These are phyloP conservation scores for Sarcophaga variegata DNA, from an alignment of 2,888 invertebrate species.

Conservation along the genomic window DNA sequence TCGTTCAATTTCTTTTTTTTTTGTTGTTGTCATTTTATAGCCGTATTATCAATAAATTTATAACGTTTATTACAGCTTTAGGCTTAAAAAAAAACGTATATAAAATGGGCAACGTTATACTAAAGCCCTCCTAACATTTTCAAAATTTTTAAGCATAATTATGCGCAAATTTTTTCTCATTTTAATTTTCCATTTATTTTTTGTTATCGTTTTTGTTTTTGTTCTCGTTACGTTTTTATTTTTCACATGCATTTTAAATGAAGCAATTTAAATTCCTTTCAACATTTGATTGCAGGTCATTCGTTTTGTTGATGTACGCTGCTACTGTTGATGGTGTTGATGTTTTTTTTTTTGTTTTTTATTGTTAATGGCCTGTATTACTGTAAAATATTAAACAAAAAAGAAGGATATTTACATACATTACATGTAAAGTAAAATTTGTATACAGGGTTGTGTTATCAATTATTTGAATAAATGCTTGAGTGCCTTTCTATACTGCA, in stretches of 20 bases:
- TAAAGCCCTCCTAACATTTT: conserved; percentile 62
- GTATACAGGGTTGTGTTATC: no score
- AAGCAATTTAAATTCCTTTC: conserved; percentile 73
- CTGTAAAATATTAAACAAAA: conserved; percentile 31
- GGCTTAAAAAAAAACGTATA: conserved; percentile 42
- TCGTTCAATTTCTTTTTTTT: no score
- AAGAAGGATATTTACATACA: no score
- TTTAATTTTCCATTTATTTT: neutral
- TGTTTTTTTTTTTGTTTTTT: neutral
- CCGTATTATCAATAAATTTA: conserved; percentile 68
- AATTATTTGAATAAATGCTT: no score
- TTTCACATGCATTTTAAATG: conserved; percentile 70
- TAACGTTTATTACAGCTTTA: conserved; percentile 67
- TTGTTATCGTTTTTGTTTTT: conserved; percentile 17
- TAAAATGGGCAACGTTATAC: conserved; percentile 61
- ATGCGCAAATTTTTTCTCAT: conserved; percentile 47
- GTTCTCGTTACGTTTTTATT: conserved; percentile 39
- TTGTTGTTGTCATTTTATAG: conserved; percentile 22
- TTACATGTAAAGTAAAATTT: no score
- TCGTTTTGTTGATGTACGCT: conserved; percentile 20
- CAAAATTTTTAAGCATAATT: conserved; percentile 66
- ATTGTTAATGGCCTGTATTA: conserved; percentile 21
- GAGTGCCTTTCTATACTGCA: no score
- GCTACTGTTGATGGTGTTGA: conserved; percentile 5
- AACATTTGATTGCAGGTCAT: conserved; percentile 69